phyloP scores from a whole-genome alignment of 2,797 vertebrate species.

The Sparidentex hasta region DNA sequence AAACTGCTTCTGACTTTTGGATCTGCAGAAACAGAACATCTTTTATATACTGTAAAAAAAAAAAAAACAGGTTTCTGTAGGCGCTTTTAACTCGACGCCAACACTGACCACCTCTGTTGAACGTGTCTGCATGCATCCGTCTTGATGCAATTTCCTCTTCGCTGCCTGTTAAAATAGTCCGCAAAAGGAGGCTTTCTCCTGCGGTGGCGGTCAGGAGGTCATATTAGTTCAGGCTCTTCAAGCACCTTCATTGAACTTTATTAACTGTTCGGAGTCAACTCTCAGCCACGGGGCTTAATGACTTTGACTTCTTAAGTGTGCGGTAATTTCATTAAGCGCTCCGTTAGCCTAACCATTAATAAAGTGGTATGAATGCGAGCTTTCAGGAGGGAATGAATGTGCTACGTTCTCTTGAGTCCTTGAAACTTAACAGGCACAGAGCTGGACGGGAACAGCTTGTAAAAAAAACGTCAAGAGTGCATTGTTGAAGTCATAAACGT shows the following conservation, averaged over 20 bases:
- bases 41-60: constrained; percentile 58
- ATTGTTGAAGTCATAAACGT: constrained; percentile 37
- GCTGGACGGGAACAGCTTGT: constrained; percentile 26
- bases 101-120: constrained; percentile 72
- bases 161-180: constrained; percentile 64
- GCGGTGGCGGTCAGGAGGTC: constrained; percentile 68
- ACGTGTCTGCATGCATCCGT: constrained; percentile 36
- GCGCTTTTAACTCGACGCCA: constrained; percentile 18
- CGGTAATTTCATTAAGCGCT: constrained; percentile 59
- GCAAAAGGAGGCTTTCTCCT: constrained; percentile 73
- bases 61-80: constrained; percentile 29
- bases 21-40: constrained; percentile 33
- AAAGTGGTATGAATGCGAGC: constrained; percentile 57
- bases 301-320: constrained; percentile 56
- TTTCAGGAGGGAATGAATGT: constrained; percentile 63
- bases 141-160: constrained; percentile 67
- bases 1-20: background rate
- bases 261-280: constrained; percentile 65
- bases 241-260: constrained; percentile 68
- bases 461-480: constrained; percentile 32
- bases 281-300: constrained; percentile 35
- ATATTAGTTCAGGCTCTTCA: constrained; percentile 64
- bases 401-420: constrained; percentile 32
- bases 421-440: constrained; percentile 32
- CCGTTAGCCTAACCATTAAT: constrained; percentile 55